Conservation (phyloP, 2,888 invertebrate genomes). For the Osedax frankpressi region DNA sequence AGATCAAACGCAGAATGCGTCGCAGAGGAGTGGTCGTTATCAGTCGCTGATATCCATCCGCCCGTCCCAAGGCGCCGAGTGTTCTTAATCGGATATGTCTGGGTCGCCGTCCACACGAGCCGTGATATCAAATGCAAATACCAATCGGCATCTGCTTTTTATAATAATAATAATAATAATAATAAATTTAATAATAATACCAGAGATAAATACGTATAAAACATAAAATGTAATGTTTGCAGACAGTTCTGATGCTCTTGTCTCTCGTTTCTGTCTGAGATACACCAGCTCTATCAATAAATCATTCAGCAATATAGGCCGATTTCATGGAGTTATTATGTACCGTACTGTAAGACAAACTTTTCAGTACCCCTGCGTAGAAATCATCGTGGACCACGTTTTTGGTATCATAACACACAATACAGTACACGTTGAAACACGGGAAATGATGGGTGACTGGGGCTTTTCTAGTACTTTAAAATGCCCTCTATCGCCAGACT, state of each 20-base stretch:
- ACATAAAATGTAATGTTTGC: too few relatives aligned
- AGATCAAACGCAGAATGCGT: slow-evolving; percentile 7
- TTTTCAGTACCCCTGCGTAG: not conserved
- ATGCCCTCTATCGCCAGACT: too few relatives aligned
- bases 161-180: not conserved
- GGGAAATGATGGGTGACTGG: too few relatives aligned
- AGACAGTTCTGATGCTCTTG: not conserved
- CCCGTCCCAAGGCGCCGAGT: not conserved
- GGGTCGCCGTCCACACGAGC: not conserved
- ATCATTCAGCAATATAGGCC: not conserved
- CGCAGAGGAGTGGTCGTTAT: not conserved
- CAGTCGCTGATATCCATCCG: slow-evolving; percentile 6
- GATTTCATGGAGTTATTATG: not conserved
- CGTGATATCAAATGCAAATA: not conserved
- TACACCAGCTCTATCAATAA: not conserved
- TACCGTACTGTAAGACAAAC: not conserved
- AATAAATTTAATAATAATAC: too few relatives aligned
- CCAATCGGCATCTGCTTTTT: not conserved
- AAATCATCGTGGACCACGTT: not conserved
- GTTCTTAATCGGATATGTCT: slow-evolving; percentile 6
- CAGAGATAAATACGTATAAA: too few relatives aligned
- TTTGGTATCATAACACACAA: not conserved
- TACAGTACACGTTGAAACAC: too few relatives aligned
- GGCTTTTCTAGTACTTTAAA: too few relatives aligned
- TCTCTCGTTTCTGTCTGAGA: not conserved